These are phyloP conservation scores for Tonatia bakeri DNA, from an alignment of 2,113 vertebrate species.

Conservation along the genomic window DNA sequence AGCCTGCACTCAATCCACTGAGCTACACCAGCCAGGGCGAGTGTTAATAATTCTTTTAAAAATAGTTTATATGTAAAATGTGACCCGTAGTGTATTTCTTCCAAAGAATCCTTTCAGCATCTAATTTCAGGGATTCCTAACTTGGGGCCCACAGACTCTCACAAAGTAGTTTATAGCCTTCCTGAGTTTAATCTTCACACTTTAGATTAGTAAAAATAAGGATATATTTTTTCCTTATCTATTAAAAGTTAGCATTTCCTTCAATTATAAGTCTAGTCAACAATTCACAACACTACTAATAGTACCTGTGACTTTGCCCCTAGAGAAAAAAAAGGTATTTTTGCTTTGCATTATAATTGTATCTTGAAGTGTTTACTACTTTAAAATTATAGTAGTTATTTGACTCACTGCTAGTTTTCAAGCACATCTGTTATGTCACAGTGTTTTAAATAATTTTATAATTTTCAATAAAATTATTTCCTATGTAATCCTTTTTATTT, in stretches of 20 bases:
- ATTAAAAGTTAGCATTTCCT: constrained; percentile 8
- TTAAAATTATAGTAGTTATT: neutral
- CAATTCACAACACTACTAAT: neutral
- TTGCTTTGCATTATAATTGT: neutral
- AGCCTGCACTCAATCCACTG: no score
- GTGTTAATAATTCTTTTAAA: neutral
- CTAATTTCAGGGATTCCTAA: neutral
- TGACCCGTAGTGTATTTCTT: neutral
- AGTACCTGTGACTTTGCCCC: neutral
- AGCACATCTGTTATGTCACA: neutral
- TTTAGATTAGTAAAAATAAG: no score
- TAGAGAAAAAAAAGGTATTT: neutral
- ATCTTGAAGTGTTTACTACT: neutral
- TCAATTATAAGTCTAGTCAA: neutral
- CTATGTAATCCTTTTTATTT: neutral
- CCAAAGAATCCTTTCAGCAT: neutral
- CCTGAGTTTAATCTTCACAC: no score
- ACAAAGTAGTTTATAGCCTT: neutral
- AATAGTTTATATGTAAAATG: neutral
- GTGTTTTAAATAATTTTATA: neutral
- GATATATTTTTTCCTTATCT: neutral
- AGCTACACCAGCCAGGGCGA: no score
- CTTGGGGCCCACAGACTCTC: neutral
- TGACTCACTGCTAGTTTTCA: neutral
- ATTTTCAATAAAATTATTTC: neutral